Base-by-base conservation (phyloP, 2,888 invertebrate genomes). In the Protophormia terraenovae region DNA sequence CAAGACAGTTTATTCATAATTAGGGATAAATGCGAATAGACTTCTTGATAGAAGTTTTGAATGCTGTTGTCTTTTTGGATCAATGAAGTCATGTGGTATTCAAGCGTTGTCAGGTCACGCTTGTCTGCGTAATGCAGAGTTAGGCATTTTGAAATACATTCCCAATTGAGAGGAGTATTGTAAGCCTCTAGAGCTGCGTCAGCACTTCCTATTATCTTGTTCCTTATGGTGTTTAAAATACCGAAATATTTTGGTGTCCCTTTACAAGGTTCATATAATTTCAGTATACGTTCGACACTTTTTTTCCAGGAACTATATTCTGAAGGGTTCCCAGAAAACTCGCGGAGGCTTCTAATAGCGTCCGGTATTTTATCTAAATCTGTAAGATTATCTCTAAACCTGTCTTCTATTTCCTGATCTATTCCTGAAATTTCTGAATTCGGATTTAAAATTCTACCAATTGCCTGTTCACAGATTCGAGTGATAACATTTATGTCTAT, bases 1-100 rank as follows among this genome's bases (percentile, higher is more conserved):
- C 80, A 76, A 3, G 80, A 62, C 7, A 84, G 29, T 16, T 86
- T 83, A 75, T 86, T 86, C 10, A 86, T 16, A 38, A 82, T 84
- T 19, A 86, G 27, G 41, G 83, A 83, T 41, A 83, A 24, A 32
- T 86, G 79, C 10, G 32, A 27, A 24, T 85, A 77, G 10, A 82
- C 73, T n/a, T 60, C n/a, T 60, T 83, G 75, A 66, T 86, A 86
- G 58, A 80, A 83, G 50, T 76, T 50, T 35, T 67, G 62, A 38
- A 83, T 55, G 22, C 67, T 76, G 41, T 58, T 38, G 35, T 80
- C 67, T n/a, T 62, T 53, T 41, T 83, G 76, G 3, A 83, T 53
- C 14, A 77, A 45, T 8, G 86, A 72, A 14, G 62, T 60, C 83
- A 84, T 79, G 22, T 86, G 80, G 60, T 77, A 86, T 41, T 83